Conservation (phyloP, 2,888 invertebrate genomes). For the Molorchus minor region DNA sequence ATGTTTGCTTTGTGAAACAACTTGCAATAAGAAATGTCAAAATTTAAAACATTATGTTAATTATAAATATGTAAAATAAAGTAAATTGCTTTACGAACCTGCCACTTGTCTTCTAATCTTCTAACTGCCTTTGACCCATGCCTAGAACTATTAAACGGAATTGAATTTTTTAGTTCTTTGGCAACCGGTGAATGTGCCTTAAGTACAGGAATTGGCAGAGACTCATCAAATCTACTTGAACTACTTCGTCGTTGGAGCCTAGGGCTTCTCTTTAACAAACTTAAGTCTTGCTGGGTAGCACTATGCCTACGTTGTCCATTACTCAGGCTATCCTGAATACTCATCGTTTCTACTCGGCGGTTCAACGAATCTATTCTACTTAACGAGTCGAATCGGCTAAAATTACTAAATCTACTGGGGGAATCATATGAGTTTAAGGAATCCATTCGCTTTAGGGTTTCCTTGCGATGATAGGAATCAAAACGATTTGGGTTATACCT, state of each 20-base stretch:
- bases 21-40: too few relatives aligned
- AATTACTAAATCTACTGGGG: slow-evolving; percentile 41
- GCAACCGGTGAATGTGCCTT: slow-evolving; percentile 65
- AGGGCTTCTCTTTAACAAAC: slow-evolving; percentile 64
- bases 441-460: slow-evolving; percentile 50
- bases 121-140: slow-evolving; percentile 54
- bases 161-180: slow-evolving; percentile 59
- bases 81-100: slow-evolving; percentile 56
- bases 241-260: slow-evolving; percentile 65
- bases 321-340: slow-evolving; percentile 47
- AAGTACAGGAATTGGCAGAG: slow-evolving; percentile 71
- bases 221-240: slow-evolving; percentile 66
- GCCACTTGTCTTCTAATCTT: slow-evolving; percentile 65
- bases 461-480: slow-evolving; percentile 45
- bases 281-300: slow-evolving; percentile 67
- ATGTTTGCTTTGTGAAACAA: too few relatives aligned
- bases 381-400: slow-evolving; percentile 60
- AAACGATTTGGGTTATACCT: slow-evolving; percentile 47
- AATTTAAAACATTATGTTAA: too few relatives aligned
- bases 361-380: slow-evolving; percentile 65
- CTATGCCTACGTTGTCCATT: slow-evolving; percentile 65
- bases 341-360: slow-evolving; percentile 67
- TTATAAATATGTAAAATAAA: background rate
- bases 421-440: slow-evolving; percentile 48
- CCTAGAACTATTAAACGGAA: slow-evolving; percentile 58